Evolutionary conservation across 1,140 invertebrate species (phyloP), one percentile per base, ranked within the genome.

Genomic region (Glossosoma conforme): DNA sequence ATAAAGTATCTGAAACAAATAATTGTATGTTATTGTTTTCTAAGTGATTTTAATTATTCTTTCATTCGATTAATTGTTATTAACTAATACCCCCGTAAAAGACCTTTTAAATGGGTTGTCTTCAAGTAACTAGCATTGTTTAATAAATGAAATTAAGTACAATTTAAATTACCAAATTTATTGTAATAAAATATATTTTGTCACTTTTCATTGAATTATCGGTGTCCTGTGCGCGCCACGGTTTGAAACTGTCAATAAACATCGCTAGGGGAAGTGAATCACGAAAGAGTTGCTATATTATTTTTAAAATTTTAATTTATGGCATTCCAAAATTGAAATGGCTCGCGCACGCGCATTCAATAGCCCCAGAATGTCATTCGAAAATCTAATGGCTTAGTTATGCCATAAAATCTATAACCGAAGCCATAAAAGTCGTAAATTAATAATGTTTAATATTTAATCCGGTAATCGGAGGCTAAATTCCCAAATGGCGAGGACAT

Each of bases 281-380:
- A 52, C 52, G 50, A 53, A 49, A 54, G 30, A 49, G 56, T 44
- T 46, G 37, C 22, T 44, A 44, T 52, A 30, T 43, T 45, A 54
- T 30, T 47, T 58, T 58, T 54, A 25, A 36, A 50, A 42, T 50
- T 57, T 58, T 58, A 58, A 58, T 58, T 58, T 58, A 58, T 58
- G 43, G 52, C 48, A 58, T 52, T 58, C 36, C 43, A 52, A 54
- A 54, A 58, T 58, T 38, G 56, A 53, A 50, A n/a, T n/a, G n/a
- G n/a, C n/a, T n/a, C 40, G 51, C 52, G 46, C 56, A 48, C 46
- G 51, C 52, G 41, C 48, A 54, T 20, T 43, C 52, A 58, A 58
- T 58, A 52, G 48, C 36, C 44, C n/a, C 35, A 51, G 52, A 57
- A 53, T 58, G 45, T 58, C 56, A 46, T 50, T 58, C 42, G 35